Conservation (phyloP, 2,113 vertebrate genomes). For the Maccullochella peelii region DNA sequence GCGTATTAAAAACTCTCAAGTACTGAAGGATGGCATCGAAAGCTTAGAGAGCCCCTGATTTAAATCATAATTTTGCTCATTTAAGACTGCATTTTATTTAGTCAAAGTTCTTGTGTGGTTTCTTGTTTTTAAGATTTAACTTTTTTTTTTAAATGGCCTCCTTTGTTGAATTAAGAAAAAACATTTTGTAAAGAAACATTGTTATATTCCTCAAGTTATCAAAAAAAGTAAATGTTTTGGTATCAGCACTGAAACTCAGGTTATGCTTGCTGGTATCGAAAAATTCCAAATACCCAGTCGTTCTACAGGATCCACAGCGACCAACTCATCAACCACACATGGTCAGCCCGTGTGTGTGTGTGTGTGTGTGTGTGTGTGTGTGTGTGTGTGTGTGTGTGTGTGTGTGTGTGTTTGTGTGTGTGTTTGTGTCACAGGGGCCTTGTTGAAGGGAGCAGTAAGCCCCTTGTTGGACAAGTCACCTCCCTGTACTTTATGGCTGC, state of each 20-base stretch:
- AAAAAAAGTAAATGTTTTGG: background rate
- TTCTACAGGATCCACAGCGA: background rate
- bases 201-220: background rate
- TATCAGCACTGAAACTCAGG: background rate
- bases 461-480: constrained; percentile 55
- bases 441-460: constrained; percentile 50
- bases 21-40: too few species aligned
- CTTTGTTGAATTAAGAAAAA: background rate
- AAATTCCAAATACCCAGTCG: background rate
- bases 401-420: constrained; percentile 5
- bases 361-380: background rate
- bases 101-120: background rate
- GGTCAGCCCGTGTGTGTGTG: background rate
- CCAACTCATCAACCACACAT: background rate
- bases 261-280: too few species aligned
- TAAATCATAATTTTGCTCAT: background rate
- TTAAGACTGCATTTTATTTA: background rate
- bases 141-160: background rate
- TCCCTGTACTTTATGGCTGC: constrained; percentile 48
- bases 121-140: background rate
- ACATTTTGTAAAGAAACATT: background rate
- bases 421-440: constrained; percentile 21
- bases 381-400: constrained; percentile 11
- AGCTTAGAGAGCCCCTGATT: background rate
- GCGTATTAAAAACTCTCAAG: too few species aligned